phyloP scores from a whole-genome alignment of 2,113 vertebrate species.

The Oreocharis arfaki region DNA sequence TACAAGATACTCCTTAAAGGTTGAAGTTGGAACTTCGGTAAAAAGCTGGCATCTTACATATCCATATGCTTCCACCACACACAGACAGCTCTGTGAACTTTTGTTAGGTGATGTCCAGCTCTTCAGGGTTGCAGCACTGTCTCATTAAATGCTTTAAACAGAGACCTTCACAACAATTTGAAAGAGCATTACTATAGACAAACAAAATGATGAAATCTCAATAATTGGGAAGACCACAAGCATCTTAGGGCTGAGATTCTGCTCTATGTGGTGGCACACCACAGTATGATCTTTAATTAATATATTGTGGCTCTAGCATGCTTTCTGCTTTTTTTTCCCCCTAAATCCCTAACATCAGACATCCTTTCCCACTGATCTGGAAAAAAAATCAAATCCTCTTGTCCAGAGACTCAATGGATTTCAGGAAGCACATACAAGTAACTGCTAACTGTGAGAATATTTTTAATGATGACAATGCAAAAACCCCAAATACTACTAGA shows the following conservation, averaged over 20 bases:
- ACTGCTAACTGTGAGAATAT: background rate
- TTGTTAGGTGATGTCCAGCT: background rate
- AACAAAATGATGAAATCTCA: background rate
- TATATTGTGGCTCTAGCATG: background rate
- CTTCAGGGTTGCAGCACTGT: background rate
- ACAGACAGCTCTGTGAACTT: accelerated
- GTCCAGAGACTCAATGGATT: background rate
- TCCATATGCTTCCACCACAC: accelerated
- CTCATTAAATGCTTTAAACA: background rate
- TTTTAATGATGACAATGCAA: background rate
- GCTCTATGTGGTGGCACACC: background rate
- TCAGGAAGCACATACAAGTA: background rate
- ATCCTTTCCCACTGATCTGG: background rate
- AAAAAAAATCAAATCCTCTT: background rate
- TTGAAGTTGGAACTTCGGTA: no score
- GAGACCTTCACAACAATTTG: background rate
- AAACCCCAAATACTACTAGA: background rate
- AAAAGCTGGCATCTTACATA: background rate
- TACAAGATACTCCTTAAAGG: no score
- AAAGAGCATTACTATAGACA: background rate
- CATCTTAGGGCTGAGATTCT: background rate
- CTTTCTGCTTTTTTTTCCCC: background rate
- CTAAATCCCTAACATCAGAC: background rate
- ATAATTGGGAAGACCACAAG: background rate
- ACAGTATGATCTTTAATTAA: background rate